These are phyloP conservation scores for Drosophila mayri DNA, from an alignment of 1,140 invertebrate genomes.

Conservation along the genomic window DNA sequence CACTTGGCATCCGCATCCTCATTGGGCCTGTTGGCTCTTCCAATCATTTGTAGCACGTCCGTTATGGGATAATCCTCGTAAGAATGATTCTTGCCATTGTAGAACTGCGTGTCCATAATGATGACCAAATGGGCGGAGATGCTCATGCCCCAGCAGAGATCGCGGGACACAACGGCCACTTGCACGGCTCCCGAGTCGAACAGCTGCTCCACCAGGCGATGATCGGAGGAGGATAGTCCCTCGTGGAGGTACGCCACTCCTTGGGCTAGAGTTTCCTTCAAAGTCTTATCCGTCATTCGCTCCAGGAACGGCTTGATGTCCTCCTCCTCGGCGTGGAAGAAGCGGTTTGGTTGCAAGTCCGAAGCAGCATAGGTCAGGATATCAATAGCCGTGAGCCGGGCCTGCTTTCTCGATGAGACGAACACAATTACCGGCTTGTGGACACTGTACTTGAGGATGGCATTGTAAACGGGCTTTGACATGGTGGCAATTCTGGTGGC, in stretches of 20 bases:
- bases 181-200: constrained; percentile 97
- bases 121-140: constrained; percentile 96
- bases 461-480: constrained; percentile 98
- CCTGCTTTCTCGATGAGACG: constrained; percentile 97
- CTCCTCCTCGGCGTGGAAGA: constrained; percentile 95
- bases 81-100: constrained; percentile 96
- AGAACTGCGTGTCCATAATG: constrained; percentile 98
- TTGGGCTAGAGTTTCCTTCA: constrained; percentile 94
- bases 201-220: constrained; percentile 95
- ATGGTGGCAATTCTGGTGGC: constrained; percentile 97
- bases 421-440: constrained; percentile 98
- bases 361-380: constrained; percentile 96
- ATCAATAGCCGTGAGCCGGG: constrained; percentile 97
- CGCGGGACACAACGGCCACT: constrained; percentile 95
- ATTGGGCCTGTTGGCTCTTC: constrained; percentile 94
- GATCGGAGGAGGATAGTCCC: constrained; percentile 93
- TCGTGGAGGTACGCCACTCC: constrained; percentile 99
- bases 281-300: constrained; percentile 94
- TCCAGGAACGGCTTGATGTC: constrained; percentile 95
- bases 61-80: constrained; percentile 99
- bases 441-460: constrained; percentile 94
- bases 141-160: constrained; percentile 96
- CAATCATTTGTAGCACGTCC: constrained; percentile 99
- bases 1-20: constrained; percentile 98
- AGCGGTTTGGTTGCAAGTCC: constrained; percentile 93